phyloP scores from a whole-genome alignment of 2,113 vertebrate genomes.

The Lasiurus cinereus region DNA sequence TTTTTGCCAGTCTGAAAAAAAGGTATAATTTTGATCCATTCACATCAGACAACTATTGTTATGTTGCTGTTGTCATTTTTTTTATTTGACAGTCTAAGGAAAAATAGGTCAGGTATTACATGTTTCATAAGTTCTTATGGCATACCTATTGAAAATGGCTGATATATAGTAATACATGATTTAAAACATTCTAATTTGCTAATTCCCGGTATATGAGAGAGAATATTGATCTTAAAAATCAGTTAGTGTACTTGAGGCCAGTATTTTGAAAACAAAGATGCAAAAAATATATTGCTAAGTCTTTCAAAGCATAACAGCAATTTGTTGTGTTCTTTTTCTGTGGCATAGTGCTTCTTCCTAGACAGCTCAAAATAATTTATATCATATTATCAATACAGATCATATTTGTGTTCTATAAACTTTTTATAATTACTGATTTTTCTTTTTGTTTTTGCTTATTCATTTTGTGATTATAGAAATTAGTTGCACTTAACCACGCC shows the following conservation, averaged over 20 bases:
- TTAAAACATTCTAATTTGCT: constrained; percentile 12
- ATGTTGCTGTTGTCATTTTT: neutral
- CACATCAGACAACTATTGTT: neutral
- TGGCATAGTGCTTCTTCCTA: neutral
- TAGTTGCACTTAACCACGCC: neutral
- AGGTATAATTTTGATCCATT: neutral
- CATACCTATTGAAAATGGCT: neutral
- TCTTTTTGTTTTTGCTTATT: neutral
- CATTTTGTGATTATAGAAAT: neutral
- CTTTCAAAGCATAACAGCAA: neutral
- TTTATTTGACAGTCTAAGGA: neutral
- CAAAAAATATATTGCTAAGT: neutral
- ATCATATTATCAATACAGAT: neutral
- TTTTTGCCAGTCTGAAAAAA: neutral
- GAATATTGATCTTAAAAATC: constrained; percentile 48
- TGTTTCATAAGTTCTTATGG: neutral
- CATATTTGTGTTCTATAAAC: constrained; percentile 5
- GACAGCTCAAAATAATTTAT: neutral
- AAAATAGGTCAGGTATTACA: neutral
- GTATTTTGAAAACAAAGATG: too few species aligned
- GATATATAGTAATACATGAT: neutral
- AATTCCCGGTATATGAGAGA: constrained; percentile 21
- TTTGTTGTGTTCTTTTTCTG: neutral
- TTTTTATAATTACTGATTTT: constrained; percentile 20
- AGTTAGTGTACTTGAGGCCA: too few species aligned